These are phyloP conservation scores for Rhea americana DNA, from an alignment of 2,113 vertebrate genomes.

Conservation along the genomic window DNA sequence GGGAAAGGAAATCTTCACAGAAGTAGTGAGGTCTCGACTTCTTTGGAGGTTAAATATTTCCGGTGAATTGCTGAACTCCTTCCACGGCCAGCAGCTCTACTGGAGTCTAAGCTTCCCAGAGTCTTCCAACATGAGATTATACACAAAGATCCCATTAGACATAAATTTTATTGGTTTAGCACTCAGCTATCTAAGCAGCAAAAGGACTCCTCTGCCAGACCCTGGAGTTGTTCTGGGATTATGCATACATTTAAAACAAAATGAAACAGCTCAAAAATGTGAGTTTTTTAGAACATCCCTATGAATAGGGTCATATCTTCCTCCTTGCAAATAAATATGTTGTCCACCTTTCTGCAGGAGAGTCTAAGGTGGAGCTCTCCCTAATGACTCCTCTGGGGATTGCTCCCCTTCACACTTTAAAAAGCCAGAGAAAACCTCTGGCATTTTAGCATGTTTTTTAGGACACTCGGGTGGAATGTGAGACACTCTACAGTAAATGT, in stretches of 20 bases:
- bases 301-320: neutral
- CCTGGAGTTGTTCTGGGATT: neutral
- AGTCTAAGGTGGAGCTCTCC: too few species aligned
- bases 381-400: too few species aligned
- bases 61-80: neutral
- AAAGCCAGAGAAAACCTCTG: neutral
- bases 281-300: neutral
- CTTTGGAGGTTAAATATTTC: neutral
- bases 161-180: neutral
- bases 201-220: neutral
- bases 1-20: neutral
- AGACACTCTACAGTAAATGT: neutral
- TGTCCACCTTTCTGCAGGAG: neutral
- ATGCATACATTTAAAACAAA: neutral
- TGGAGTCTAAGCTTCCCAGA: neutral
- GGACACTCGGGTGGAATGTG: neutral
- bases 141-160: neutral
- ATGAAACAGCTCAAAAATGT: neutral
- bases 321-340: neutral
- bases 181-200: neutral
- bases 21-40: neutral
- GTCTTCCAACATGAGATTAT: neutral
- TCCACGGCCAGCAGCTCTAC: neutral
- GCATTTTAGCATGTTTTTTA: neutral
- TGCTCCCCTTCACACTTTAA: too few species aligned